phyloP scores from a whole-genome alignment of 2,888 invertebrate genomes.

The Calameuta idolon region DNA sequence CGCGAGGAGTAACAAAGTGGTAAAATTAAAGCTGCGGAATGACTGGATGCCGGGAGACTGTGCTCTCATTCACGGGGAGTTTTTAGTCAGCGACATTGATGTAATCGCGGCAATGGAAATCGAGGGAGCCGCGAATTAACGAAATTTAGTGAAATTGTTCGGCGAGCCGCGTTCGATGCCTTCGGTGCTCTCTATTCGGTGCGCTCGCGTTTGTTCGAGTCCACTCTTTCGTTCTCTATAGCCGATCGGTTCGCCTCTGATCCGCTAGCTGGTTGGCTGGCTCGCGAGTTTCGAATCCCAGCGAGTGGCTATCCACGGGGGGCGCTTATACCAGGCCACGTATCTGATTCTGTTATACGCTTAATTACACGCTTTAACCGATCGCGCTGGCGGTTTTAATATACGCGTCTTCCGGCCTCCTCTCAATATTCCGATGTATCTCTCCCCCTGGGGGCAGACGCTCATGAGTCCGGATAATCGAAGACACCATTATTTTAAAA shows the following conservation, averaged over 20 bases:
- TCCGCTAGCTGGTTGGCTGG: background rate
- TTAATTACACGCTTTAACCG: conserved; percentile 63
- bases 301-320: conserved; percentile 38
- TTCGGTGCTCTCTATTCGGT: background rate
- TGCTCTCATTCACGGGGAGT: background rate
- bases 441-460: background rate
- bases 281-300: background rate
- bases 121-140: background rate
- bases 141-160: background rate
- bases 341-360: conserved; percentile 64
- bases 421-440: background rate
- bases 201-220: background rate
- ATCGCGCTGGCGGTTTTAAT: conserved; percentile 55
- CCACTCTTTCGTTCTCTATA: background rate
- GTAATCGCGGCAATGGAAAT: background rate
- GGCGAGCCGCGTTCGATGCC: background rate
- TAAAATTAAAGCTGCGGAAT: background rate
- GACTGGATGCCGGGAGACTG: background rate
- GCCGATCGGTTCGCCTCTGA: background rate
- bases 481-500: background rate
- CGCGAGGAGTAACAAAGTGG: background rate
- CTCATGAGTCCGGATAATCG: background rate
- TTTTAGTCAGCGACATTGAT: background rate
- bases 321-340: conserved; percentile 54
- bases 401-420: conserved; percentile 46